phyloP scores from a whole-genome alignment of 2,888 invertebrate species.

The Rhopalosiphum nymphaeae region DNA sequence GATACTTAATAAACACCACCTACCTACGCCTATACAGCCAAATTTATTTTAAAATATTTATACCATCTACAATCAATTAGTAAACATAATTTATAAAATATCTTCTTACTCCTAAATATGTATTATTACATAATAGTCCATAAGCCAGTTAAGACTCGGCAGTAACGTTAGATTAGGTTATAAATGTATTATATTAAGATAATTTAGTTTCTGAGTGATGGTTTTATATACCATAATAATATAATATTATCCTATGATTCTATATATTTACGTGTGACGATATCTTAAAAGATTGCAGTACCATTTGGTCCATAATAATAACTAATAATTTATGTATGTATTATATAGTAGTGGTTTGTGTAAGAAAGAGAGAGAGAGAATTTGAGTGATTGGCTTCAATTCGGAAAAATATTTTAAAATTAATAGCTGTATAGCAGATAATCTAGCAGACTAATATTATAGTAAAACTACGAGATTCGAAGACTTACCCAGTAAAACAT shows the following conservation, averaged over 20 bases:
- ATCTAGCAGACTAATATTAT: not conserved
- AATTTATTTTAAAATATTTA: not conserved
- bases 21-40: not conserved
- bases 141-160: not conserved
- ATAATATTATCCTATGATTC: not conserved
- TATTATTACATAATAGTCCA: not conserved
- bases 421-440: not conserved
- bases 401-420: not conserved
- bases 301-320: not conserved
- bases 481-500: not conserved
- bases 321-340: no score
- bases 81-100: no score
- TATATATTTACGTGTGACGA: not conserved
- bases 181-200: not conserved
- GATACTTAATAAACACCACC: not conserved
- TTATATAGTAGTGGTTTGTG: no score
- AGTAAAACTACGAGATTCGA: not conserved
- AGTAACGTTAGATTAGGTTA: not conserved
- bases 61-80: not conserved
- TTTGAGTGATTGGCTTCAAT: not conserved
- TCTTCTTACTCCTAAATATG: not conserved
- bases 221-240: conserved; percentile 1
- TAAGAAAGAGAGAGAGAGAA: not conserved
- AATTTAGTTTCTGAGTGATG: not conserved
- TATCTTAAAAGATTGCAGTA: not conserved